Conservation (phyloP, 2,888 invertebrate species). For the Stenichneumon culpator region DNA sequence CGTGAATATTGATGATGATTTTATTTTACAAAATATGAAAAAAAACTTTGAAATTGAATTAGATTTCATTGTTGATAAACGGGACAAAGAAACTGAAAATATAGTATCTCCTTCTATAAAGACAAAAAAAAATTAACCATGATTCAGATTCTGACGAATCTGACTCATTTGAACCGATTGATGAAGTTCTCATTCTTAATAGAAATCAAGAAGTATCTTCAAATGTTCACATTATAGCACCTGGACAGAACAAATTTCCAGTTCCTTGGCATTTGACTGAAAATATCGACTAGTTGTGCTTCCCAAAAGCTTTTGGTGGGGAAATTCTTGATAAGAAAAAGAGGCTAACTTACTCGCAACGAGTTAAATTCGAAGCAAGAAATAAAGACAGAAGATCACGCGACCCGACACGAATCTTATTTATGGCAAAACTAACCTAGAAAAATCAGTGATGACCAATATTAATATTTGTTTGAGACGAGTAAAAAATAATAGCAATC, state of each 20-base stretch:
- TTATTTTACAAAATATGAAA: constrained; percentile 60
- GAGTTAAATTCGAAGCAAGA: constrained; percentile 63
- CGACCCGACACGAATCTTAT: constrained; percentile 53
- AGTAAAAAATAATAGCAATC: constrained; percentile 7
- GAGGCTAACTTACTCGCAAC: constrained; percentile 24
- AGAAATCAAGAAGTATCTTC: not conserved
- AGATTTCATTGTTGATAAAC: constrained; percentile 54
- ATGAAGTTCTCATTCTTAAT: not conserved
- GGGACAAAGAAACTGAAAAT: constrained; percentile 1
- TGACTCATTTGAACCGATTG: constrained; percentile 14
- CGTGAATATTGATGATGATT: constrained; percentile 49
- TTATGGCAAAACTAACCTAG: constrained; percentile 68
- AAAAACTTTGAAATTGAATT: constrained; percentile 37
- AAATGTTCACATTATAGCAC: constrained; percentile 71
- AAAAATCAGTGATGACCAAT: constrained; percentile 57
- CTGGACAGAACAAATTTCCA: constrained; percentile 73
- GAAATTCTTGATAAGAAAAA: constrained; percentile 53
- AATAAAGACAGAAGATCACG: constrained; percentile 56
- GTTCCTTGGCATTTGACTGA: constrained; percentile 29
- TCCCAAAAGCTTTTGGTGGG: constrained; percentile 73
- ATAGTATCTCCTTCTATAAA: too few species aligned
- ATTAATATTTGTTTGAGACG: constrained; percentile 66
- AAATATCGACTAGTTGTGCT: constrained; percentile 73
- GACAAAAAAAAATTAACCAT: too few species aligned
- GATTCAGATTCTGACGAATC: constrained; percentile 7